Evolutionary conservation across 1,140 invertebrate species (phyloP), one percentile per base, ranked within the genome.

Genomic region (Hylaeus volcanicus): DNA sequence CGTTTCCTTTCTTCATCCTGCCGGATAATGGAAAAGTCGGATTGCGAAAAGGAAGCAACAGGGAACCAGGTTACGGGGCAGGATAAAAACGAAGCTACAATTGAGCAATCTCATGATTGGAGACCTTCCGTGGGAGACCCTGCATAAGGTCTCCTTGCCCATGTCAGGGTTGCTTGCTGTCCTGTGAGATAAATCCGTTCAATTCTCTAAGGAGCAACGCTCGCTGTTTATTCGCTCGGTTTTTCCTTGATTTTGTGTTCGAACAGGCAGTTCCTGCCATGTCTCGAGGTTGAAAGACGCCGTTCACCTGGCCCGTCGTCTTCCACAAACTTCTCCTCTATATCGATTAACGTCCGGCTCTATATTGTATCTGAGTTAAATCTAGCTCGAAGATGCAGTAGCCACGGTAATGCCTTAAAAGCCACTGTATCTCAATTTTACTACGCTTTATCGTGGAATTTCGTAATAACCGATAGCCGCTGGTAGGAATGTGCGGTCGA

Each of bases 31-130:
- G 64, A 83, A 86, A 79, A 83, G 53, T 75, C 58, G 56, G 61
- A 53, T 55, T 68, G 43, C 53, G 71, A 69, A 51, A 64, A 73
- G 69, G 51, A 73, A 69, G 53, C 74, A 64, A 72, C 72, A 64
- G 51, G 60, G 39, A 43, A 51, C 55, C 6, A 56, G 71, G 63
- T 45, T 26, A n/a, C 12, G 64, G 69, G 66, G 37, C 48, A 48
- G 69, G 70, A 79, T 66, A 81, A 77, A 83, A 83, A 73, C 72
- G 80, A 73, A 74, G 86, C 87, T 88, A 91, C 90, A 91, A 90
- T 92, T 89, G 91, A 92, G 91, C 90, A 92, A 92, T 92, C 89
- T 89, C 88, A 85, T 91, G 90, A 92, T 91, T 90, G 90, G 86
- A 88, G 87, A 83, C 82, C 70, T 80, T 81, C 77, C 79, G 64